A percentile compares a stretch with the other conserved stretches of the same genome.
Evolutionary conservation across 2,888 invertebrate genomes (phyloP).

Genomic region (Belgica antarctica): DNA sequence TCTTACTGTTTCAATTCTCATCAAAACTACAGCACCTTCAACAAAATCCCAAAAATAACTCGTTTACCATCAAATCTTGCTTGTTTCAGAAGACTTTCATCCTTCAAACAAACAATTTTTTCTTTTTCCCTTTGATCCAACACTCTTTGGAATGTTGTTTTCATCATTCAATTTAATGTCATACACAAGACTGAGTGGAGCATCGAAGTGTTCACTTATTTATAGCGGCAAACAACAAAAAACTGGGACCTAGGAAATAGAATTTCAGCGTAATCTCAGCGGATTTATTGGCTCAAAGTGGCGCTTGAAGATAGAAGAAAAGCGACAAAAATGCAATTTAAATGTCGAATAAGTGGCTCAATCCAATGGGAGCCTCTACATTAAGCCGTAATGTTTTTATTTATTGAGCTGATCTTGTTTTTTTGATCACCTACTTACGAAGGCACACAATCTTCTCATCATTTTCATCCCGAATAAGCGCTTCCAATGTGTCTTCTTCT

Average conservation of each 20-base stretch:
- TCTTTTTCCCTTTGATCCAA: no score
- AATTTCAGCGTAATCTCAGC: constrained; percentile 5
- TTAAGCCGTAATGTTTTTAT: not conserved
- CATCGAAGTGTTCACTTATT: not conserved
- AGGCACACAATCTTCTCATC: not conserved
- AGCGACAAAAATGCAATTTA: constrained; percentile 1
- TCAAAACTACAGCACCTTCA: no score
- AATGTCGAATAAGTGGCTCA: not conserved
- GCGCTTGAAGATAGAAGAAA: not conserved
- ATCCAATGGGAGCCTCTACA: not conserved
- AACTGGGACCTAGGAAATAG: not conserved
- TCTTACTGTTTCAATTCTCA: no score
- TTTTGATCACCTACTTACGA: constrained; percentile 33
- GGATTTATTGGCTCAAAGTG: constrained; percentile 18
- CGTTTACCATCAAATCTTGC: no score
- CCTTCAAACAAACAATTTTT: no score
- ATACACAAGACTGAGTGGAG: not conserved
- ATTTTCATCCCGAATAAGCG: not conserved
- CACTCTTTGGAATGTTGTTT: not conserved
- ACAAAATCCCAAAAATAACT: no score
- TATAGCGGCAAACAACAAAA: not conserved
- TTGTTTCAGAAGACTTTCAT: no score
- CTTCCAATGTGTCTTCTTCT: not conserved
- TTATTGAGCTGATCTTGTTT: constrained; percentile 19
- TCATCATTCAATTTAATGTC: constrained; percentile 4